Base-by-base conservation (phyloP, 2,797 vertebrate species). In the Eospalax fontanierii region DNA sequence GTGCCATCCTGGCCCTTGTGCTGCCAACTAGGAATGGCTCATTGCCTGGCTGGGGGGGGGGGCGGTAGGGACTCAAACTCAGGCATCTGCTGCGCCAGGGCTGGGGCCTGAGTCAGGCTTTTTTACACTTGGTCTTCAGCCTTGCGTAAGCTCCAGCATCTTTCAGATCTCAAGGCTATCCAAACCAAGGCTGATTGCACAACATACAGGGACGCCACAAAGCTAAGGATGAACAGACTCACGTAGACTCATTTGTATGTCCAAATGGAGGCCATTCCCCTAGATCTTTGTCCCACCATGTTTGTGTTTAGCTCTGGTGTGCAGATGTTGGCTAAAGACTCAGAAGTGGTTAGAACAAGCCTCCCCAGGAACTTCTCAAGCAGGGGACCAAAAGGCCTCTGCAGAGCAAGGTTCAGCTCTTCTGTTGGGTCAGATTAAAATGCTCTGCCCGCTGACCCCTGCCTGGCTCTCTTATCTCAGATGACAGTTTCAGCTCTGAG, bases 381-480 rank as follows among this genome's bases (percentile, higher is more conserved):
- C 14, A 54, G 15, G 80, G 16, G 74, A 74, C 12, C 1, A 38
- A 65, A 59, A 22, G 68, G 46, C 43, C 66, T 81, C 73, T 24
- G n/a, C 74, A 87, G 26, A 93, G 79, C 57, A 68, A 84, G n/a
- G 9, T 87, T 59, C 35, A 33, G 46, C 46, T 63, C 59, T 12
- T 85, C 24, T 68, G 54, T 78, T 12, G 70, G 59, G 40, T 30
- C 22, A 2, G 75, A 63, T 28, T 35, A n/a, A 82, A 57, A 38
- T 63, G 35, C 46, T 59, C 9, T 33, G 38, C 35, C 21, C 70
- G 74, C 21, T 57, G 2, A 59, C 15, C 65, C 28, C 57, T 35
- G 50, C 14, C 18, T 46, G 84, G 70, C 74, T 82, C 63, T 85
- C 90, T 90, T 46, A 68, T 82, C 85, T 94, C 88, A 38, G 74